A percentile compares a stretch with the other conserved stretches of the same genome.
Evolutionary conservation across 1,140 invertebrate genomes (phyloP).

Genomic region (Drosophila asahinai): DNA sequence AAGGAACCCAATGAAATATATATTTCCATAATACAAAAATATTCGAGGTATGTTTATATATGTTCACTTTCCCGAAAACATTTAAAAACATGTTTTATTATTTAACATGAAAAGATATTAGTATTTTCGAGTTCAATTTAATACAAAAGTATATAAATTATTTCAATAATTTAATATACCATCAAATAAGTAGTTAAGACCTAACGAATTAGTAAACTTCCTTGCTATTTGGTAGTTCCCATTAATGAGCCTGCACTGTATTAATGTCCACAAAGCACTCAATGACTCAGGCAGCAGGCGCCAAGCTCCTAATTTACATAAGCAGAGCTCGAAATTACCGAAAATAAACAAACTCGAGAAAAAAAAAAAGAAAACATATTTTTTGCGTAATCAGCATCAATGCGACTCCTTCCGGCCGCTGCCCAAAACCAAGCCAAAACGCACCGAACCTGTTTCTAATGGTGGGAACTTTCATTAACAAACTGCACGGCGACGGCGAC

Average conservation of each 20-base stretch:
- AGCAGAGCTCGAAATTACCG: constrained; percentile 47
- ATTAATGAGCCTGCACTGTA: background rate
- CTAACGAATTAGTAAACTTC: background rate
- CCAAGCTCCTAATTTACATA: constrained; percentile 61
- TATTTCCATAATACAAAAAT: too few relatives aligned
- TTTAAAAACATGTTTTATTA: too few relatives aligned
- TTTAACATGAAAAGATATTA: too few relatives aligned
- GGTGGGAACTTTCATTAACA: constrained; percentile 83
- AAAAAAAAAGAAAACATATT: constrained; percentile 27
- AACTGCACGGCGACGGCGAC: constrained; percentile 50
- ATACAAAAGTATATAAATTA: background rate
- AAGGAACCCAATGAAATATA: background rate
- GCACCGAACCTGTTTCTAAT: constrained; percentile 79
- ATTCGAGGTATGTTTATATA: too few relatives aligned
- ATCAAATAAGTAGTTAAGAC: constrained; percentile 29
- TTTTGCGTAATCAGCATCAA: constrained; percentile 66
- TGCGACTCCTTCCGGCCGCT: constrained; percentile 65
- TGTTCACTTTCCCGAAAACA: too few relatives aligned
- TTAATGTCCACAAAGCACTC: constrained; percentile 20
- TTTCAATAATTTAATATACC: background rate
- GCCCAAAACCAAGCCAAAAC: constrained; percentile 22
- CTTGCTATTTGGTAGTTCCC: background rate
- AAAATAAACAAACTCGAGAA: background rate
- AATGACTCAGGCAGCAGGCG: constrained; percentile 40
- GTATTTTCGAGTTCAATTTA: too few relatives aligned